Evolutionary conservation across 2,888 invertebrate genomes (phyloP).

Genomic region (Morpho helenor): DNA sequence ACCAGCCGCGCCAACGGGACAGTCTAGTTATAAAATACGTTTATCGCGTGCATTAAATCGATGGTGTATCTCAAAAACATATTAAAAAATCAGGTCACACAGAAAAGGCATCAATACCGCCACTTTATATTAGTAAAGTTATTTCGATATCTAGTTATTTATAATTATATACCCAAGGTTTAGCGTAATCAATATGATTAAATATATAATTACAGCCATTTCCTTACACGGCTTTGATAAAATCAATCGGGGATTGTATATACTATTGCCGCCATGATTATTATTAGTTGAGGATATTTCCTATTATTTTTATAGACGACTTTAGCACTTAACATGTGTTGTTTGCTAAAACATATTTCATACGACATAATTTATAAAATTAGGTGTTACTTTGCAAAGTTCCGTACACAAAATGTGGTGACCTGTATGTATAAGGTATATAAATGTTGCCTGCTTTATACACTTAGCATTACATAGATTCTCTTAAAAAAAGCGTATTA

Average conservation of each 20-base stretch:
- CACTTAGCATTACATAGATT: too few relatives aligned
- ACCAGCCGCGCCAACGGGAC: too few relatives aligned
- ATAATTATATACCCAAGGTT: slow-evolving; percentile 26
- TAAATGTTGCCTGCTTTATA: too few relatives aligned
- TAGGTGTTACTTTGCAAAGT: too few relatives aligned
- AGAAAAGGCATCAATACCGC: slow-evolving; percentile 17
- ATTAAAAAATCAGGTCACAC: slow-evolving; percentile 9
- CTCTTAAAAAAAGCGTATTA: too few relatives aligned
- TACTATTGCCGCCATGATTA: slow-evolving; percentile 5
- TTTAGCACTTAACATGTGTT: too few relatives aligned
- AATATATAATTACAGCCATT: slow-evolving; percentile 30
- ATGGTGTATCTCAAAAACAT: slow-evolving; percentile 1
- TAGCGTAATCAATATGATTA: slow-evolving; percentile 29
- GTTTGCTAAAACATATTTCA: too few relatives aligned
- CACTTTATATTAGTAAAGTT: slow-evolving; percentile 9
- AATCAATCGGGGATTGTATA: slow-evolving; percentile 26
- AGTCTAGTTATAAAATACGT: too few relatives aligned
- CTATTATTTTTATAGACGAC: not conserved
- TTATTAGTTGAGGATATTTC: not conserved
- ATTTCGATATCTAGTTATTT: slow-evolving; percentile 20
- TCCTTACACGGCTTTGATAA: slow-evolving; percentile 30
- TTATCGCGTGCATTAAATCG: too few relatives aligned
- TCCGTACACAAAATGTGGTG: too few relatives aligned
- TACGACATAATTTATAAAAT: too few relatives aligned
- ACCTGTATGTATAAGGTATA: too few relatives aligned